Evolutionary conservation across 2,797 vertebrate species (phyloP).

Genomic region (Hozukius guyotensis): DNA sequence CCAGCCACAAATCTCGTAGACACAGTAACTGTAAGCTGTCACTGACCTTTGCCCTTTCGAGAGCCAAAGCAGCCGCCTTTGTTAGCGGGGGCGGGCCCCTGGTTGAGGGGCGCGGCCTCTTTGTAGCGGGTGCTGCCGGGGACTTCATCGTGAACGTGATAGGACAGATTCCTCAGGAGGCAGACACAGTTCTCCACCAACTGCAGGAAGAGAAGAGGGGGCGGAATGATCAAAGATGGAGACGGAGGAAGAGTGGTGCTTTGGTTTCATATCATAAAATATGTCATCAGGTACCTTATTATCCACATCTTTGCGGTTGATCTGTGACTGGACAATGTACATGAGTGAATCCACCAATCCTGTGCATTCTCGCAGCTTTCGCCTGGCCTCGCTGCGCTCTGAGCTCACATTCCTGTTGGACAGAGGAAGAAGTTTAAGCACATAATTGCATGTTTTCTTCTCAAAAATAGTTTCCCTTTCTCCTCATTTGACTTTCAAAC

Average conservation of each 20-base stretch:
- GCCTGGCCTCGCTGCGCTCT: conserved; percentile 93
- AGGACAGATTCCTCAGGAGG: conserved; percentile 95
- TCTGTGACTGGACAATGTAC: conserved; percentile 94
- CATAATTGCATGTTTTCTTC: conserved; percentile 44
- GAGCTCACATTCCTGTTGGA: conserved; percentile 94
- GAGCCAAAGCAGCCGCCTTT: conserved; percentile 95
- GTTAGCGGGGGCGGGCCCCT: conserved; percentile 78
- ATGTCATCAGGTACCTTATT: conserved; percentile 86
- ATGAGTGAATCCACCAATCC: conserved; percentile 95
- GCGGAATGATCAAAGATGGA: not conserved
- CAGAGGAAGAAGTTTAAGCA: conserved; percentile 22
- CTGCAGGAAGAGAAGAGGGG: conserved; percentile 69
- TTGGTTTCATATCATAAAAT: not conserved
- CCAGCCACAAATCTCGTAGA: conserved; percentile 47
- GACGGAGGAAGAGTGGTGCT: not conserved
- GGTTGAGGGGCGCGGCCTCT: conserved; percentile 80
- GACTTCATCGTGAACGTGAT: conserved; percentile 96
- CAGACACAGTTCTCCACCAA: conserved; percentile 97
- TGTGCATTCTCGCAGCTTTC: conserved; percentile 94
- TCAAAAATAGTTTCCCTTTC: conserved; percentile 42
- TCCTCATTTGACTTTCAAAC: not conserved
- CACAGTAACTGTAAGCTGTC: not conserved
- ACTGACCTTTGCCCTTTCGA: conserved; percentile 96
- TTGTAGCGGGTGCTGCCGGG: conserved; percentile 91
- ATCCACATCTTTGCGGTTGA: conserved; percentile 93